Conservation (phyloP, 2,797 vertebrate genomes). For the Allobates femoralis region DNA sequence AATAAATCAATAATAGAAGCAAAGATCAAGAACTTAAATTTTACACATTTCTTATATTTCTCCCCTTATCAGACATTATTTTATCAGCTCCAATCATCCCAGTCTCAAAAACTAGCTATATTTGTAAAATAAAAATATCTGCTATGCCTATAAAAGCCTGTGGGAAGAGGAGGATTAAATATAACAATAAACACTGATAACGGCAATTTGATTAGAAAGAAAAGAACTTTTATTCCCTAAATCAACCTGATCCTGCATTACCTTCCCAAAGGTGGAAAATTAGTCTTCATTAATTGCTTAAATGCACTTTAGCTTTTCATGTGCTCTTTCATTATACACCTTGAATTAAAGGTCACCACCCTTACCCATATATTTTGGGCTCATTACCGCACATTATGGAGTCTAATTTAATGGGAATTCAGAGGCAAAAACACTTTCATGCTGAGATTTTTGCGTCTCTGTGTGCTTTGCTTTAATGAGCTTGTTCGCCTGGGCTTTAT, state of each 20-base stretch:
- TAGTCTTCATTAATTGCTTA: slow-evolving; percentile 20
- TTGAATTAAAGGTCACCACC: slow-evolving; percentile 33
- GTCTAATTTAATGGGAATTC: slow-evolving; percentile 19
- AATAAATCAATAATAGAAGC: no score
- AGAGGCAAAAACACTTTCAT: slow-evolving; percentile 2
- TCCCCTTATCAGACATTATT: no score
- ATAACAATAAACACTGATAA: neutral
- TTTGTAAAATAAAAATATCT: no score
- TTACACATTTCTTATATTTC: no score
- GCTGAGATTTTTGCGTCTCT: slow-evolving; percentile 16
- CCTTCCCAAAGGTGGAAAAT: slow-evolving; percentile 24
- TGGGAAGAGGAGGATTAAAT: neutral
- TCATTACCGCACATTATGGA: slow-evolving; percentile 35
- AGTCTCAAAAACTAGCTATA: no score
- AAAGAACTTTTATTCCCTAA: neutral
- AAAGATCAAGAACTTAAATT: no score
- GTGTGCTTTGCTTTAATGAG: slow-evolving; percentile 21
- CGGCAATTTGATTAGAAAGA: neutral
- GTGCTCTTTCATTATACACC: slow-evolving; percentile 21
- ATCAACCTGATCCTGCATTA: slow-evolving; percentile 11
- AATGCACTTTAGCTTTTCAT: slow-evolving; percentile 35
- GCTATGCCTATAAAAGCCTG: no score
- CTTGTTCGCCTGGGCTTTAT: slow-evolving; percentile 28
- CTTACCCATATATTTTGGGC: slow-evolving; percentile 23
- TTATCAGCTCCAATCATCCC: no score